Evolutionary conservation across 2,888 invertebrate species (phyloP).

Genomic region (Philhelius pedissequus): DNA sequence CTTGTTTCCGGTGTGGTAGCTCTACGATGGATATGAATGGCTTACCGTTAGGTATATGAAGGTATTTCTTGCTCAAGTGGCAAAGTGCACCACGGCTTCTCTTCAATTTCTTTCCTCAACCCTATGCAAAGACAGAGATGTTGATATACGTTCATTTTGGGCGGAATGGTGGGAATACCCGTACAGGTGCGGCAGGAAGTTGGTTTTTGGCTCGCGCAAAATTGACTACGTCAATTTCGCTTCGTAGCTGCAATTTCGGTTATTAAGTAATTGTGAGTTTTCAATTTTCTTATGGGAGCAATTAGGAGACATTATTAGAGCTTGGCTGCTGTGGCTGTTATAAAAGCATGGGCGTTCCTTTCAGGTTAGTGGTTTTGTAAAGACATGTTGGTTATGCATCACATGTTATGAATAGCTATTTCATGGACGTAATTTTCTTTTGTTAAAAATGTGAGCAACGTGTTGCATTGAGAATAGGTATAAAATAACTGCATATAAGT

Average conservation of each 20-base stretch:
- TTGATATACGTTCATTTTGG: too few relatives aligned
- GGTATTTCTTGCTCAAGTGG: slow-evolving; percentile 34
- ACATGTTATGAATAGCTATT: slow-evolving; percentile 36
- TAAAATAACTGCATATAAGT: too few relatives aligned
- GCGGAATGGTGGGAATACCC: too few relatives aligned
- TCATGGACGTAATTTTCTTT: slow-evolving; percentile 34
- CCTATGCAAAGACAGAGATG: too few relatives aligned
- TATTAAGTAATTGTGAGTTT: slow-evolving; percentile 63
- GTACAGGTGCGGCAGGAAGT: slow-evolving; percentile 4
- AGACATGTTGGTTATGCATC: slow-evolving; percentile 44
- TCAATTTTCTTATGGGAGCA: slow-evolving; percentile 63
- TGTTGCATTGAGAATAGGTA: neutral
- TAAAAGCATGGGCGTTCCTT: slow-evolving; percentile 29
- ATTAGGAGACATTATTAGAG: slow-evolving; percentile 60
- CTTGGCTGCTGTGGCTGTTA: slow-evolving; percentile 20
- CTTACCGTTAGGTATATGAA: slow-evolving; percentile 34
- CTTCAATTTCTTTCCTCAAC: neutral
- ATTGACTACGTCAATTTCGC: slow-evolving; percentile 60
- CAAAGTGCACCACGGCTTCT: slow-evolving; percentile 17
- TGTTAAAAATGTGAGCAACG: neutral
- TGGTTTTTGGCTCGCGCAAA: slow-evolving; percentile 31
- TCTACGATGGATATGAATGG: slow-evolving; percentile 50
- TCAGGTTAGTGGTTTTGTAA: slow-evolving; percentile 39
- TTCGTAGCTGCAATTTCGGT: slow-evolving; percentile 58
- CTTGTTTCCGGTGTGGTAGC: slow-evolving; percentile 51